Evolutionary conservation across 2,797 vertebrate genomes (phyloP).

Genomic region (Lepus townsendii): DNA sequence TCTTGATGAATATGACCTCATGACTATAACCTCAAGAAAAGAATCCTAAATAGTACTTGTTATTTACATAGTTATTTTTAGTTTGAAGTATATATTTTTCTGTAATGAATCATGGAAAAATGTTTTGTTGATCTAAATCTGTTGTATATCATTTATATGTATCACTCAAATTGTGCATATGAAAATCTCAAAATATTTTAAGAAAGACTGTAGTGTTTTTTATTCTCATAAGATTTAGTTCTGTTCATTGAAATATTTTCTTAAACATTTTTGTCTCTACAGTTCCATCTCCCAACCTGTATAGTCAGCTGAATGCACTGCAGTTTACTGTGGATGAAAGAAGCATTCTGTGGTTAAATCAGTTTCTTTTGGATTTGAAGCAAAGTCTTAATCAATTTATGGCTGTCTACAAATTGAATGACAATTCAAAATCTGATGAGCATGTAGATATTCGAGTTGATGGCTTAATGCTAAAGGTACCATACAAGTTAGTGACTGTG

Average conservation of each 20-base stretch:
- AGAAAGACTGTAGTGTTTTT: slow-evolving; percentile 56
- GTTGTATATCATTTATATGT: neutral
- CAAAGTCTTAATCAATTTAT: slow-evolving; percentile 99
- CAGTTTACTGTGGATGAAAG: slow-evolving; percentile 97
- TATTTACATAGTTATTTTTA: slow-evolving; percentile 39
- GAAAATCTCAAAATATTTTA: slow-evolving; percentile 18
- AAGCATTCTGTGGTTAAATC: slow-evolving; percentile 98
- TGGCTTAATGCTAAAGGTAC: slow-evolving; percentile 98
- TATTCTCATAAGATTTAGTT: neutral
- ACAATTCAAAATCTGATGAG: slow-evolving; percentile 97
- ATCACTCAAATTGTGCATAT: slow-evolving; percentile 52
- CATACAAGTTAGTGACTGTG: slow-evolving; percentile 55
- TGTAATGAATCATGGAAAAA: slow-evolving; percentile 34
- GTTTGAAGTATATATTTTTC: slow-evolving; percentile 47
- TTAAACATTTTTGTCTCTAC: slow-evolving; percentile 74
- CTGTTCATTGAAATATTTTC: slow-evolving; percentile 58
- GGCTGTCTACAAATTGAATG: slow-evolving; percentile 97
- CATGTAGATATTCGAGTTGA: slow-evolving; percentile 97
- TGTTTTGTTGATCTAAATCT: slow-evolving; percentile 20
- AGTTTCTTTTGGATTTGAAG: slow-evolving; percentile 96
- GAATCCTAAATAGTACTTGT: neutral
- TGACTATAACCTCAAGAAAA: slow-evolving; percentile 11
- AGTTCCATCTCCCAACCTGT: slow-evolving; percentile 98
- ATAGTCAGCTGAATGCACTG: slow-evolving; percentile 97
- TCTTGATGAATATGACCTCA: slow-evolving; percentile 39